Percentiles rank a stretch among this genome's conserved stretches.
Conservation (phyloP, 1,140 invertebrate genomes). For the Drosophila pectinifera region DNA sequence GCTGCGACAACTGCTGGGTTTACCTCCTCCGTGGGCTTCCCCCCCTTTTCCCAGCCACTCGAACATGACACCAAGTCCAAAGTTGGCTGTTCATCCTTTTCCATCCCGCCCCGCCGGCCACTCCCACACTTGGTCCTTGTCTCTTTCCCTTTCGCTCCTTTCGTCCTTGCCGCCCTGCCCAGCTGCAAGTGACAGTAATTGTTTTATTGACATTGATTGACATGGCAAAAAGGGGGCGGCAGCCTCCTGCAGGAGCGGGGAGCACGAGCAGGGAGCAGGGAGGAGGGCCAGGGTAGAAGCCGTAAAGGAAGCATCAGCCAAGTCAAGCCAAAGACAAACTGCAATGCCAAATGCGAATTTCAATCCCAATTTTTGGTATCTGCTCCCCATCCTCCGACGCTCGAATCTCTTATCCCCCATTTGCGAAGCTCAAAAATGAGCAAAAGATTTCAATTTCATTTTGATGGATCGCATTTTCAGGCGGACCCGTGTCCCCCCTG, state of each 20-base stretch:
- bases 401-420: slow-evolving; percentile 6
- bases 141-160: slow-evolving; percentile 26
- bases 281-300: slow-evolving; percentile 1
- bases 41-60: slow-evolving; percentile 13
- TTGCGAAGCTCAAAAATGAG: slow-evolving; percentile 73
- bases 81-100: slow-evolving; percentile 28
- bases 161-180: slow-evolving; percentile 49
- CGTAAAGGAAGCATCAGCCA: slow-evolving; percentile 37
- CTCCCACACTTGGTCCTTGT: slow-evolving; percentile 1
- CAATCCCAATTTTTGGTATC: slow-evolving; percentile 54
- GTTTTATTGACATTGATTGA: slow-evolving; percentile 85
- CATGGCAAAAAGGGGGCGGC: slow-evolving; percentile 53
- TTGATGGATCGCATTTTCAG: slow-evolving; percentile 74
- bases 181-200: slow-evolving; percentile 84
- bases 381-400: background rate
- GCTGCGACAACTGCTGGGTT: slow-evolving; percentile 32
- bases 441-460: slow-evolving; percentile 84
- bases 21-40: background rate
- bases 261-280: background rate
- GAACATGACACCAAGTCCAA: slow-evolving; percentile 73
- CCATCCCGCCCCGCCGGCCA: slow-evolving; percentile 8
- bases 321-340: slow-evolving; percentile 82
- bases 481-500: background rate
- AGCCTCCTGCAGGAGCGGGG: slow-evolving; percentile 9
- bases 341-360: slow-evolving; percentile 70